A percentile compares a stretch with the other conserved stretches of the same genome.
phyloP scores from a whole-genome alignment of 2,113 vertebrate genomes.

The Drymodes brunneopygia region DNA sequence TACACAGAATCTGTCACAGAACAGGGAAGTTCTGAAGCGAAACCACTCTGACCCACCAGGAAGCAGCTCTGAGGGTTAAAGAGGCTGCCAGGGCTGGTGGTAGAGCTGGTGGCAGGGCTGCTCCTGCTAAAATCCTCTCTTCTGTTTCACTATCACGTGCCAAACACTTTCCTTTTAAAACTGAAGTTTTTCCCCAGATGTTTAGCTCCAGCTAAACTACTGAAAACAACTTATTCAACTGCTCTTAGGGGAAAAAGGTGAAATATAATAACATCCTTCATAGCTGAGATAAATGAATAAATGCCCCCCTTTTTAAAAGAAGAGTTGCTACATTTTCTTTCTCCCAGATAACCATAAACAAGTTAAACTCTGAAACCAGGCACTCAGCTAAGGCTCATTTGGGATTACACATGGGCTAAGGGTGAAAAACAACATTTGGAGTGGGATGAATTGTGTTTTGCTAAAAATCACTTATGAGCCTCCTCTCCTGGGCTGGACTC shows the following conservation, averaged over 20 bases:
- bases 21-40: background rate
- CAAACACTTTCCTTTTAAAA: background rate
- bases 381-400: background rate
- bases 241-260: background rate
- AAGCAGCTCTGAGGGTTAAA: background rate
- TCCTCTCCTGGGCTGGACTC: background rate
- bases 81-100: background rate
- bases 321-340: background rate
- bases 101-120: background rate
- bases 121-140: background rate
- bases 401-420: background rate
- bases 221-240: background rate
- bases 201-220: background rate
- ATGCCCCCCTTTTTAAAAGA: background rate
- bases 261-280: background rate
- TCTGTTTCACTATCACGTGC: fast-evolving
- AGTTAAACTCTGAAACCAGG: background rate
- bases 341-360: background rate
- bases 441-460: background rate
- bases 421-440: constrained; percentile 29
- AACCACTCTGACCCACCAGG: background rate
- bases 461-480: background rate
- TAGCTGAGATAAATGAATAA: background rate
- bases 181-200: background rate
- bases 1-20: background rate